A percentile compares a stretch with the other conserved stretches of the same genome.
Conservation (phyloP, 2,113 vertebrate genomes). For the Odontophorus gujanensis region DNA sequence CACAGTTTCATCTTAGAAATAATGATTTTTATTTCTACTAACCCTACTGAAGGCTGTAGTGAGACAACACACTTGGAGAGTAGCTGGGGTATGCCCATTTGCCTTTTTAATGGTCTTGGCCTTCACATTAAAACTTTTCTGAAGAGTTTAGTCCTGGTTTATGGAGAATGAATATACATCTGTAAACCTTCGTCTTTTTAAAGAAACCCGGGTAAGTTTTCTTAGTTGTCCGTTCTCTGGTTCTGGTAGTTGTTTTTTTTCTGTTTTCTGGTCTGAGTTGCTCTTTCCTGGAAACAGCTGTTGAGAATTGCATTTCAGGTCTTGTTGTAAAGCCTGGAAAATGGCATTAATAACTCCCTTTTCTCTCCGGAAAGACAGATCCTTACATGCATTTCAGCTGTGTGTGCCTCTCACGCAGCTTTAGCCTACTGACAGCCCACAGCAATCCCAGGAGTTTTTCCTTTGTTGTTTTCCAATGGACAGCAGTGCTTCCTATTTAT, state of each 20-base stretch:
- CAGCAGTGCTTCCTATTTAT: neutral
- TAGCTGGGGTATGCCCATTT: neutral
- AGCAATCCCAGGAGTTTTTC: neutral
- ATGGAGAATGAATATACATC: neutral
- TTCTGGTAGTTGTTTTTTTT: neutral
- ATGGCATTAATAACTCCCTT: neutral
- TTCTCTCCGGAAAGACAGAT: neutral
- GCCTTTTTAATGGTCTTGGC: neutral
- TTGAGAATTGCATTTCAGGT: constrained; percentile 28
- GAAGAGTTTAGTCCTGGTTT: neutral
- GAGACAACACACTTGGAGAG: neutral
- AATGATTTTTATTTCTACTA: neutral
- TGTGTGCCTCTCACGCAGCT: neutral
- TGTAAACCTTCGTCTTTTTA: neutral
- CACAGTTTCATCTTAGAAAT: neutral
- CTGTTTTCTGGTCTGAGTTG: neutral
- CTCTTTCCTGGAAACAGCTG: constrained; percentile 13
- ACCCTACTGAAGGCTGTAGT: neutral
- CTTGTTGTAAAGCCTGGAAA: constrained; percentile 9
- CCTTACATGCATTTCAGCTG: neutral
- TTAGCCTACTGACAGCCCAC: neutral
- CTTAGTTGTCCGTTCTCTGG: neutral
- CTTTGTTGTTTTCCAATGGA: neutral
- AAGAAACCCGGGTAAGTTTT: neutral
- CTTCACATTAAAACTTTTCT: neutral